phyloP scores from a whole-genome alignment of 2,113 vertebrate genomes.

The Anseranas semipalmata region DNA sequence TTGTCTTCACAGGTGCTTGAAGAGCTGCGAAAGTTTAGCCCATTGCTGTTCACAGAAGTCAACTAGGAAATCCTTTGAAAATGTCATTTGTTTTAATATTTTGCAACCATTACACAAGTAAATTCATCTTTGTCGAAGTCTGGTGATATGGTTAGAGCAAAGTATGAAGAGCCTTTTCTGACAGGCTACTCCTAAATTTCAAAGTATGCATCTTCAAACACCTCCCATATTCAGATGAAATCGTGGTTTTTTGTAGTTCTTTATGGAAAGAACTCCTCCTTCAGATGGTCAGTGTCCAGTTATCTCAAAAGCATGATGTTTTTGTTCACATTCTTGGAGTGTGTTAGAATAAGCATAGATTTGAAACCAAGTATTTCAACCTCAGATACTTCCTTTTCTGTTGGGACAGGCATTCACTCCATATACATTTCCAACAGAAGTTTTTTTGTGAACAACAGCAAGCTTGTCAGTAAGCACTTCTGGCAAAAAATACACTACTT shows the following conservation, averaged over 20 bases:
- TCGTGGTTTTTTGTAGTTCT: neutral
- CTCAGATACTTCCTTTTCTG: neutral
- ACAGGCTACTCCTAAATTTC: neutral
- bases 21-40: slow-evolving; percentile 8
- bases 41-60: slow-evolving; percentile 6
- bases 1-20: slow-evolving; percentile 46
- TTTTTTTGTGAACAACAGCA: neutral
- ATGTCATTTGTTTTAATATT: neutral
- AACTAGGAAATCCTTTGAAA: neutral
- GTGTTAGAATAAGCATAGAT: neutral
- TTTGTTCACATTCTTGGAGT: neutral
- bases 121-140: neutral
- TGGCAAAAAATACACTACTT: neutral
- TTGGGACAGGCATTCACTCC: neutral
- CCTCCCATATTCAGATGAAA: neutral
- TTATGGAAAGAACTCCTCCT: neutral
- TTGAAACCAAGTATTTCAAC: neutral
- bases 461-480: accelerated
- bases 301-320: no score
- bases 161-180: neutral
- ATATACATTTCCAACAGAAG: neutral
- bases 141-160: neutral
- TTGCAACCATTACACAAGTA: neutral
- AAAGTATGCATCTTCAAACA: neutral
- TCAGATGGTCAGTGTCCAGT: neutral